A percentile compares a stretch with the other conserved stretches of the same genome.
Conservation (phyloP, 2,888 invertebrate species). For the Dione vanillae region DNA sequence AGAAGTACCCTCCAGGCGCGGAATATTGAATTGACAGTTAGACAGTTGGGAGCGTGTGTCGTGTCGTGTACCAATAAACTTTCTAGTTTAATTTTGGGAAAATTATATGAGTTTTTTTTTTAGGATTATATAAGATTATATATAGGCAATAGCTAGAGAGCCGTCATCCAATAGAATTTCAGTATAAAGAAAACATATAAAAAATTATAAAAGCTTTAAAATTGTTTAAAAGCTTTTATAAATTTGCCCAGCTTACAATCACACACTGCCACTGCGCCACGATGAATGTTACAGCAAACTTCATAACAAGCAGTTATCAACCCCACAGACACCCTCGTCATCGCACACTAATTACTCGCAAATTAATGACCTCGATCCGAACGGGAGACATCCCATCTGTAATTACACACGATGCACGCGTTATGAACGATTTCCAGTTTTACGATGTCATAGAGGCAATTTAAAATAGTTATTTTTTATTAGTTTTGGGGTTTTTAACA, state of each 20-base stretch:
- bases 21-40: constrained; percentile 17
- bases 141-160: too few relatives aligned
- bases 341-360: constrained; percentile 18
- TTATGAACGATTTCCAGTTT: background rate
- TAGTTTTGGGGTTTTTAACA: too few relatives aligned
- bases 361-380: constrained; percentile 22
- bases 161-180: too few relatives aligned
- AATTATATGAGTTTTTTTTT: too few relatives aligned
- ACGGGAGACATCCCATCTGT: background rate
- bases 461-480: too few relatives aligned
- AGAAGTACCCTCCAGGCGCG: background rate
- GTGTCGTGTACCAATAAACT: background rate
- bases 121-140: background rate
- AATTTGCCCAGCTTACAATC: background rate
- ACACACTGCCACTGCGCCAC: background rate
- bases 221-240: too few relatives aligned
- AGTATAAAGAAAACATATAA: too few relatives aligned
- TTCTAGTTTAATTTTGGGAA: background rate
- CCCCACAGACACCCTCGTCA: constrained; percentile 13
- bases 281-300: background rate
- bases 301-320: constrained; percentile 20
- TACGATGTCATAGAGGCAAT: too few relatives aligned
- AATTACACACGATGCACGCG: constrained; percentile 15
- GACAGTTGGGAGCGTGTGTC: background rate
- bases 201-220: too few relatives aligned